Evolutionary conservation across 2,888 invertebrate genomes (phyloP).

Genomic region (Strigamia transsilvanica): DNA sequence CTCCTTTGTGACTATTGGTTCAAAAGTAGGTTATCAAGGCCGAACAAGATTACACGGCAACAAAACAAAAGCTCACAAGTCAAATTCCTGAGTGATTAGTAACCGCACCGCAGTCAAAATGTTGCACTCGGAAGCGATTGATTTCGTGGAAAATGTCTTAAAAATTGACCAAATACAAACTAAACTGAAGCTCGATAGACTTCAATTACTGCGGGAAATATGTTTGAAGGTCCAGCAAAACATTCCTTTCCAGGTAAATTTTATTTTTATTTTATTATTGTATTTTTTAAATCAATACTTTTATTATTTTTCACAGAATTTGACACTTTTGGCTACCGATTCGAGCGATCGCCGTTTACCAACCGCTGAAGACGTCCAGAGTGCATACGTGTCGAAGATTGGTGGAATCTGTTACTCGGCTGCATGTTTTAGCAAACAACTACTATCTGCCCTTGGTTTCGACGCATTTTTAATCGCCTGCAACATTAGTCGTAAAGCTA

Average conservation of each 20-base stretch:
- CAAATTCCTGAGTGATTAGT: no score
- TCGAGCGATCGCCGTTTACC: slow-evolving; percentile 16
- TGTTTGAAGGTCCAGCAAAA: not conserved
- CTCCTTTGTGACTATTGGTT: not conserved
- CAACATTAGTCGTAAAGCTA: not conserved
- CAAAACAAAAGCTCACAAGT: no score
- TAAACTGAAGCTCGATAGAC: not conserved
- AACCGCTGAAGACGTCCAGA: not conserved
- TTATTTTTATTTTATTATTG: not conserved
- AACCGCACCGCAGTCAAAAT: not conserved
- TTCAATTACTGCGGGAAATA: not conserved
- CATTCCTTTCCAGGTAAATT: not conserved
- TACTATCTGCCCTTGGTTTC: not conserved
- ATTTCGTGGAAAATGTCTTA: not conserved
- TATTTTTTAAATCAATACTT: not conserved
- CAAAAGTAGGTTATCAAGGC: not conserved
- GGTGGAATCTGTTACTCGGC: slow-evolving; percentile 22
- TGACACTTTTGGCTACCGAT: not conserved
- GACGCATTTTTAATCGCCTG: slow-evolving; percentile 16
- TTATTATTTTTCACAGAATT: not conserved
- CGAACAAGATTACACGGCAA: no score
- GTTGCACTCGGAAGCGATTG: not conserved
- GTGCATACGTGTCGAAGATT: not conserved
- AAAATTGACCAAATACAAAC: not conserved
- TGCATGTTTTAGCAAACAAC: not conserved